These are phyloP conservation scores for Oreochromis grahami DNA, from an alignment of 2,797 vertebrate species.

Conservation along the genomic window DNA sequence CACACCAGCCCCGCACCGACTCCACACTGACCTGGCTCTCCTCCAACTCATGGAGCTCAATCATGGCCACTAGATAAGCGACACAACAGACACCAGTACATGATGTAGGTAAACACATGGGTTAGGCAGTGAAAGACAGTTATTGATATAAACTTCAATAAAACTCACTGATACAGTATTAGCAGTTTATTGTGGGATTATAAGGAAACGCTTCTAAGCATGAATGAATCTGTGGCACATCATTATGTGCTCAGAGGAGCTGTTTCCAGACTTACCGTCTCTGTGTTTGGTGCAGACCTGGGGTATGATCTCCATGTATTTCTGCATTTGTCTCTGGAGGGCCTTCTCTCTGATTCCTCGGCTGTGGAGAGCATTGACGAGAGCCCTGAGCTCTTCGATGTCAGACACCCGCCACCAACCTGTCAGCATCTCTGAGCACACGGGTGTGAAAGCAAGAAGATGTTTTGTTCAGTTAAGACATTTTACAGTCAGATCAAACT, in stretches of 20 bases:
- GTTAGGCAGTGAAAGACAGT: neutral
- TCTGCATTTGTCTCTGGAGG: constrained; percentile 97
- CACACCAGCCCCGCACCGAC: constrained; percentile 94
- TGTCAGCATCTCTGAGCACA: constrained; percentile 85
- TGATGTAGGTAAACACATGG: neutral
- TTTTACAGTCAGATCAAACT: constrained; percentile 15
- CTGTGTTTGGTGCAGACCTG: constrained; percentile 92
- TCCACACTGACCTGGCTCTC: constrained; percentile 95
- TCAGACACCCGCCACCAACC: constrained; percentile 98
- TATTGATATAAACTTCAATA: neutral
- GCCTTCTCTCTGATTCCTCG: constrained; percentile 93
- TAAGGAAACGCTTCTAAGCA: neutral
- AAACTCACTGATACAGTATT: neutral
- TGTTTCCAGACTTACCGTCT: constrained; percentile 80
- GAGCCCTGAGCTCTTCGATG: constrained; percentile 87
- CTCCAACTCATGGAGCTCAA: constrained; percentile 91
- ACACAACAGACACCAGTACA: neutral
- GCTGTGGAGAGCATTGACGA: constrained; percentile 88
- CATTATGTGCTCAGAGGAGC: neutral
- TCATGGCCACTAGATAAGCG: constrained; percentile 84
- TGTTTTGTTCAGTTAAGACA: neutral
- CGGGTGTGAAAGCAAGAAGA: constrained; percentile 10
- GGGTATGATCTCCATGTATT: constrained; percentile 95
- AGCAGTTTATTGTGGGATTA: neutral
- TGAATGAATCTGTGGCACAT: neutral